Evolutionary conservation across 2,113 vertebrate species (phyloP), one percentile per base, ranked within the genome.

Genomic region (Benthochromis sp.): DNA sequence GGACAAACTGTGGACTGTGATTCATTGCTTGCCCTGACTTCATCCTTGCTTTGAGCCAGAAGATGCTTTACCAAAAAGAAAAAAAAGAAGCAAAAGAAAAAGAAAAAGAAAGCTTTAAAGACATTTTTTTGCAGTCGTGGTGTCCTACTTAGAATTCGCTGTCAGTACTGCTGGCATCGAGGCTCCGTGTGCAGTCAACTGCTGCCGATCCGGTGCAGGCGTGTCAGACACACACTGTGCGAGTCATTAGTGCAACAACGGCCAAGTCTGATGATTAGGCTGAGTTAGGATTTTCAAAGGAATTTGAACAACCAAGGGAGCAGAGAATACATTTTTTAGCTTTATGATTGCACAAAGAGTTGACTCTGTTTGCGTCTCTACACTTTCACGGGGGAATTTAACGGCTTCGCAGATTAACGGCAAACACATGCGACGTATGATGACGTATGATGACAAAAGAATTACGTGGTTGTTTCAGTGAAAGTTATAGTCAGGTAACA

Each of bases 61-160:
- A 81, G 78, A 78, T 3, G 0, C 13, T 45, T 45, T 83, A 84
- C 29, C n/a, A 34, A 5, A 24, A 40, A 43, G 13, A 63, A 55
- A 19, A 31, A 27, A 47, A 69, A 61, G 3, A 66, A 66, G 3
- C 0, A 11, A 19, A 66, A 52, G 24, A 9, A 63, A 63, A 80
- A 8, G 4, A 16, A 69, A 45, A 45, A 45, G 2, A 69, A 27
- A 71, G 66, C 38, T 9, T 71, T 71, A 71, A 71, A 71, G 66
- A 71, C 13, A 2, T 3, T 40, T 66, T 88, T 88, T 82, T 27
- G 17, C 91, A 84, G 92, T 87, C 34, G 21, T 5, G 45, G 84
- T 83, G 88, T 91, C 92, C 93, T 93, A 94, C 91, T 93, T 95
- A 92, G 88, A 76, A 88, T 94, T 89, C 80, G 19, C 90, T 90